Conservation (phyloP, 2,888 invertebrate species). For the Tetragnatha montana region DNA sequence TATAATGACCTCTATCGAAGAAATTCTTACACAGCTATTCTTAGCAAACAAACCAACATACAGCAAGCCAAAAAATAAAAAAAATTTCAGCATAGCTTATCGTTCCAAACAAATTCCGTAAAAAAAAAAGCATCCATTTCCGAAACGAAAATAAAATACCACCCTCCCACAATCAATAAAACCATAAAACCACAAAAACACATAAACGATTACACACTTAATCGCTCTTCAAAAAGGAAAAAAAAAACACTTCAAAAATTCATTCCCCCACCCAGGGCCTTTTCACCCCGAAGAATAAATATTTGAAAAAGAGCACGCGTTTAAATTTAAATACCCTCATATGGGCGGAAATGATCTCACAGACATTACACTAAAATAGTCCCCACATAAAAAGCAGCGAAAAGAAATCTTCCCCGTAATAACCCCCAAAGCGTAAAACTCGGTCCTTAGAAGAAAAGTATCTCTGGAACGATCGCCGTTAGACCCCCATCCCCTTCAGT, state of each 20-base stretch:
- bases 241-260: background rate
- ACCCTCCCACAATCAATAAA: too few relatives aligned
- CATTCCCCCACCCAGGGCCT: background rate
- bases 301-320: background rate
- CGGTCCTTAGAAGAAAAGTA: conserved; percentile 1
- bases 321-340: background rate
- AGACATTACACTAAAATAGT: background rate
- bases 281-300: background rate
- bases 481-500: background rate
- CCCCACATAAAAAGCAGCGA: background rate
- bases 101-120: too few relatives aligned
- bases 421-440: background rate
- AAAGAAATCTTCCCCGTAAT: background rate
- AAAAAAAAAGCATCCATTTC: too few relatives aligned
- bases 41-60: too few relatives aligned
- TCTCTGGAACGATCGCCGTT: background rate
- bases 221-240: too few relatives aligned
- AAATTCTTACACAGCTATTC: too few relatives aligned
- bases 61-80: too few relatives aligned
- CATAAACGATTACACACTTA: too few relatives aligned
- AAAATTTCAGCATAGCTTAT: too few relatives aligned
- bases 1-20: too few relatives aligned
- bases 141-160: too few relatives aligned
- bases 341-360: background rate
- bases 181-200: too few relatives aligned